Conservation (phyloP, 64 coral and sea anemone genomes). For the Cladopsammia gracilis region DNA sequence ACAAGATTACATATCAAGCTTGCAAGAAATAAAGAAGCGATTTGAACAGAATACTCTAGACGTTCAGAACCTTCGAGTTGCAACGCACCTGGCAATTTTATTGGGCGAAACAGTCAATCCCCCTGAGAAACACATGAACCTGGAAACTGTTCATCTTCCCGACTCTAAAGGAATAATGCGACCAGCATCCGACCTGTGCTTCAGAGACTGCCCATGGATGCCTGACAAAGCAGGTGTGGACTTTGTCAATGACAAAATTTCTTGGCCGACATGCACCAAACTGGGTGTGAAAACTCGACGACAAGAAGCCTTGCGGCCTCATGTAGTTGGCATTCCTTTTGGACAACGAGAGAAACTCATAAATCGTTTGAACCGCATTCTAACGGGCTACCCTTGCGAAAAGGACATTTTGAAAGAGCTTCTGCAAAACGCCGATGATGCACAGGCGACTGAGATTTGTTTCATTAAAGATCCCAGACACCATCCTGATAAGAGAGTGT, state of each 20-base stretch:
- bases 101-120: slow-evolving; percentile 15
- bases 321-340: slow-evolving; percentile 56
- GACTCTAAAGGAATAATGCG: slow-evolving; percentile 46
- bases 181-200: slow-evolving; percentile 27
- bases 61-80: slow-evolving; percentile 23
- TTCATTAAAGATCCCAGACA: slow-evolving; percentile 80
- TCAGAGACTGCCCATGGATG: slow-evolving; percentile 83
- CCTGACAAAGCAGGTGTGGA: slow-evolving; percentile 51
- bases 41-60: slow-evolving; percentile 2
- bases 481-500: slow-evolving; percentile 57
- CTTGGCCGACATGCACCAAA: neutral
- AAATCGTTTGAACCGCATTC: slow-evolving; percentile 78
- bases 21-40: neutral
- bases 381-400: slow-evolving; percentile 76
- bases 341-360: slow-evolving; percentile 87
- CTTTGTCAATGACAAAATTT: slow-evolving; percentile 47
- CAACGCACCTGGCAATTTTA: slow-evolving; percentile 8
- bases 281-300: slow-evolving; percentile 79
- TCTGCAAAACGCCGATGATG: slow-evolving; percentile 94
- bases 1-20: slow-evolving; percentile 29
- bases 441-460: slow-evolving; percentile 88
- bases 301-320: slow-evolving; percentile 35
- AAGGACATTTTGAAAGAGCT: slow-evolving; percentile 91
- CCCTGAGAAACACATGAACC: neutral
- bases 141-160: slow-evolving; percentile 48